Base-by-base conservation (phyloP, 2,113 vertebrate genomes). In the Oostethus manadensis region DNA sequence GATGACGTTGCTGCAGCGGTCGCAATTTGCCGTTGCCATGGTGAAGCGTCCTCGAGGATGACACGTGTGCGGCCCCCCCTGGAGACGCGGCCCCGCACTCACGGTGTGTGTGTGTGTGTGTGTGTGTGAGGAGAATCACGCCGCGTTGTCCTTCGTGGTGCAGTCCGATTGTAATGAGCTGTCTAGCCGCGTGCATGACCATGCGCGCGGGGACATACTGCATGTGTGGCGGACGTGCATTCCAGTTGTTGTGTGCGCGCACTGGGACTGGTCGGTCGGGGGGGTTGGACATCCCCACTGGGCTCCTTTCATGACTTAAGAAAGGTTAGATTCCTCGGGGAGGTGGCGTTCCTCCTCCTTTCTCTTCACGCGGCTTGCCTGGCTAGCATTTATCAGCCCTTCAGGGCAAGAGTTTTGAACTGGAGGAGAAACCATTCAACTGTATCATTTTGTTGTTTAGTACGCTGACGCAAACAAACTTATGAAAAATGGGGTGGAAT, bases 21-120 rank as follows among this genome's bases (percentile, higher is more conserved):
- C 80, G 83, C 73, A 79, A 70, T 82, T 82, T 79, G 16, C 17
- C 66, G 80, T 87, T 86, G 70, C 73, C 68, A 84, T 82, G 80
- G 85, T 29, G 68, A 86, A 56, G 81, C 80, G 71, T 85, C 80
- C 78, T 79, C 71, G 51, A 53, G 78, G 83, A 87, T 83, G 83
- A 85, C 83, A 84, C 76, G 73, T 60, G 74, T 58, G 51, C 1
- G 42, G 72, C 68, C 70, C 81, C 70, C 79, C 74, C 77, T 62
- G 50, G 81, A 79, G 72, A 82, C 57, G 59, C 59, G 53, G 65
- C 74, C 66, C 76, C 16, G 5, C 51, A 57, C 79, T 79, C 66
- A 62, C 70, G 23, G 47, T 57, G 62, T 65, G 64, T 60, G 66
- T 56, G 60, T 60, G 78, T 58, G 70, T 64, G 15, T 70, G 66